Evolutionary conservation across 2,888 invertebrate species (phyloP), one percentile per base, ranked within the genome.

Genomic region (Cordilura impudica): DNA sequence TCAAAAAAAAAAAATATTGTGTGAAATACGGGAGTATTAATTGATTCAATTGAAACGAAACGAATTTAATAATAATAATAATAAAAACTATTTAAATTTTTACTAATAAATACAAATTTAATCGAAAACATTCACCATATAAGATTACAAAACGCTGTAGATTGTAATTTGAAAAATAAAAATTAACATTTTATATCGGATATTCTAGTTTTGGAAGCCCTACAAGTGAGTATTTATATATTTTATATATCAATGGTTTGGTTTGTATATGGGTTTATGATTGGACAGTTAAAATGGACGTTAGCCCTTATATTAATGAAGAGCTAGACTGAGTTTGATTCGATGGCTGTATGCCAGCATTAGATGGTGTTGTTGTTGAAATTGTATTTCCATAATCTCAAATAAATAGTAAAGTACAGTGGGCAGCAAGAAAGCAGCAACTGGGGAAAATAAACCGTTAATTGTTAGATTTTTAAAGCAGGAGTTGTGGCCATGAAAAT

Each of bases 31-130:
- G n/a, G 35, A 39, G 54, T 63, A 79, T 79, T 79, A 75, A 79
- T 79, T 79, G 51, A 75, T 67, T 71, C 63, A 75, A 79, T 79
- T 79, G 66, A 71, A 79, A 71, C 31, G 66, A 71, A 79, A 71
- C 31, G 56, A 79, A 76, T 79, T 79, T 71, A 63, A 75, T 67
- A 35, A 14, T 45, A 67, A 66, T 43, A 66, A 39, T 71, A 63
- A 75, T 67, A 35, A 14, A 53, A 67, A 66, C 49, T 71, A 39
- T 12, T 39, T 39, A 39, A 39, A 39, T 39, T 39, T 14, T 39
- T 31, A 7, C 10, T 31, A 2, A 8, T 29, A n/a, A 6, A 31
- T 10, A 31, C 12, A 39, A 39, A 39, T 39, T 39, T 39, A 39
- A 39, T 39, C 35, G n/a, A 2, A 39, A 39, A 1, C 4, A 12